phyloP scores from a whole-genome alignment of 2,797 vertebrate genomes.

The Rhinophrynus dorsalis region DNA sequence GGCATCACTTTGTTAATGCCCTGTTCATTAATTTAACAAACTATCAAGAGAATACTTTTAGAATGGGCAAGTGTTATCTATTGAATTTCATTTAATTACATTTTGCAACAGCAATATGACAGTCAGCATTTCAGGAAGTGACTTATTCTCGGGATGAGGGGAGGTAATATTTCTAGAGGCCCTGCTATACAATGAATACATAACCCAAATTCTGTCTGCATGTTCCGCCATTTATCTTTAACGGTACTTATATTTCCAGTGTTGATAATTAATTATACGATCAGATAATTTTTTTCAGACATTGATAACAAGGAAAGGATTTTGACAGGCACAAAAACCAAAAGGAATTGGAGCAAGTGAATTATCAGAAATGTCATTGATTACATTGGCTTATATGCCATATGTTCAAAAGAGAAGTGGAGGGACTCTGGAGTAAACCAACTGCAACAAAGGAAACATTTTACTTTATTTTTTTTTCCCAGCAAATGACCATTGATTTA shows the following conservation, averaged over 20 bases:
- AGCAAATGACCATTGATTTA: too few species aligned
- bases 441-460: too few species aligned
- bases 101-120: slow-evolving; percentile 56
- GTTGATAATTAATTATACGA: slow-evolving; percentile 67
- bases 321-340: too few species aligned
- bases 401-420: too few species aligned
- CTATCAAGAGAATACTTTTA: slow-evolving; percentile 62
- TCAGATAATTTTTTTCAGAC: slow-evolving; percentile 61
- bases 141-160: slow-evolving; percentile 61
- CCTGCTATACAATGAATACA: slow-evolving; percentile 59
- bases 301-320: slow-evolving; percentile 56
- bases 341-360: too few species aligned
- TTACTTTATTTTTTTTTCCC: too few species aligned
- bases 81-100: slow-evolving; percentile 70
- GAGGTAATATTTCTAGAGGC: slow-evolving; percentile 59
- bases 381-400: too few species aligned
- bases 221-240: slow-evolving; percentile 60
- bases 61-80: slow-evolving; percentile 64
- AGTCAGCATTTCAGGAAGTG: slow-evolving; percentile 62
- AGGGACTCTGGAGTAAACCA: too few species aligned
- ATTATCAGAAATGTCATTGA: too few species aligned
- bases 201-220: slow-evolving; percentile 57
- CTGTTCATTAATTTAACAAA: slow-evolving; percentile 67
- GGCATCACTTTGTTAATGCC: slow-evolving; percentile 57
- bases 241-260: slow-evolving; percentile 64